These are phyloP conservation scores for Atta cephalotes DNA, from an alignment of 1,140 invertebrate species.

Conservation along the genomic window DNA sequence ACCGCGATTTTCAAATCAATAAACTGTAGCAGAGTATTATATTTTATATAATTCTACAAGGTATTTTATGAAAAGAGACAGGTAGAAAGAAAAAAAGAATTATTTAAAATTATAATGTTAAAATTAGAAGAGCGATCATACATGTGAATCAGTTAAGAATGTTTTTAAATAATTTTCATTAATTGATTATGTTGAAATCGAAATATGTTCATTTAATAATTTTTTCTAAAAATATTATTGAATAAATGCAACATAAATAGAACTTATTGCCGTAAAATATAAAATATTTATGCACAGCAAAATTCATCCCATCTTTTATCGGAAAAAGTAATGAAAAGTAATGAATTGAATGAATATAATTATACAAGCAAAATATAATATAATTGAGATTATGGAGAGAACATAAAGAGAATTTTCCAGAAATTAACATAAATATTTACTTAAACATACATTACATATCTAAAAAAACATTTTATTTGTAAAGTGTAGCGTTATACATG, in stretches of 20 bases:
- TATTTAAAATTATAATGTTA: neutral
- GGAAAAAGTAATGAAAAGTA: neutral
- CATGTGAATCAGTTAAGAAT: neutral
- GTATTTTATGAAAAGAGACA: neutral
- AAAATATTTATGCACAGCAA: neutral
- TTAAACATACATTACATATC: no score
- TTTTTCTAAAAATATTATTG: neutral
- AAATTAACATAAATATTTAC: neutral
- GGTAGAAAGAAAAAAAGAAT: neutral
- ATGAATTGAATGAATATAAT: neutral
- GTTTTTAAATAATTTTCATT: neutral
- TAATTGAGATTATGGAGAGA: neutral
- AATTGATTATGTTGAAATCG: neutral
- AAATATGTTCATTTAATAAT: neutral
- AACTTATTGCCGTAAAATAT: neutral
- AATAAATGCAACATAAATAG: neutral
- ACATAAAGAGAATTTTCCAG: neutral
- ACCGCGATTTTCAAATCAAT: neutral
- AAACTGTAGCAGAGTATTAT: neutral
- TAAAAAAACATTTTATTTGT: constrained; percentile 9
- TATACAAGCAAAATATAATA: no score
- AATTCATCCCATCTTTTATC: neutral
- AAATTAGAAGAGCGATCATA: neutral
- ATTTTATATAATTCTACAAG: neutral
- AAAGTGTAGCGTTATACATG: neutral